Evolutionary conservation across 1,140 invertebrate genomes (phyloP).

Genomic region (Colletes latitarsis): DNA sequence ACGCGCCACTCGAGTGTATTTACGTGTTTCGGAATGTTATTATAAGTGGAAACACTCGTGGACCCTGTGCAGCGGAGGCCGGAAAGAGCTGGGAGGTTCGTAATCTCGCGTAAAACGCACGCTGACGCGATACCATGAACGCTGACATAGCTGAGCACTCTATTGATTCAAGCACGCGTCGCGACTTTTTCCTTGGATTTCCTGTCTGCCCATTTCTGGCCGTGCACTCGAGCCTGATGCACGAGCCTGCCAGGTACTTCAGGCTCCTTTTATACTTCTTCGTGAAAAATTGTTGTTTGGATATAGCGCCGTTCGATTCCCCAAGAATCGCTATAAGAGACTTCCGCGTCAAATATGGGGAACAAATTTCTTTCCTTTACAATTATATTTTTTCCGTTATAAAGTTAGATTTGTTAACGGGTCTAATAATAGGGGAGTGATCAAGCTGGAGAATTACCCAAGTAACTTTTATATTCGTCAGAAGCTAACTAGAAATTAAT

Average conservation of each 20-base stretch:
- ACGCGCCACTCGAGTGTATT: constrained; percentile 73
- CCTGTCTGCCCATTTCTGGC: constrained; percentile 32
- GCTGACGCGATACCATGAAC: constrained; percentile 20
- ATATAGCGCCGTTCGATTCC: no score
- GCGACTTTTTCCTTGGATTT: constrained; percentile 17
- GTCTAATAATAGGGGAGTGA: no score
- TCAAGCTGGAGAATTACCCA: no score
- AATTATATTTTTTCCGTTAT: no score
- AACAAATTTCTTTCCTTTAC: no score
- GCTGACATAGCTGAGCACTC: constrained; percentile 19
- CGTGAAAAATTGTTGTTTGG: neutral
- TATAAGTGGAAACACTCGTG: constrained; percentile 75
- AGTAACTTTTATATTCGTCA: no score
- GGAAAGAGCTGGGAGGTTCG: neutral
- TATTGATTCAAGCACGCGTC: constrained; percentile 40
- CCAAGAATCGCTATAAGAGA: no score
- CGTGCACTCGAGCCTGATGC: neutral
- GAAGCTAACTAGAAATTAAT: no score
- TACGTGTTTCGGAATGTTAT: constrained; percentile 77
- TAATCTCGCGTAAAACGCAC: constrained; percentile 26
- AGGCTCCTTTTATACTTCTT: neutral
- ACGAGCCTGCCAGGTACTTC: neutral
- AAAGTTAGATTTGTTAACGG: no score
- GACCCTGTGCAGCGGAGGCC: constrained; percentile 13
- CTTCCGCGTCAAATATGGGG: no score